Evolutionary conservation across 1,140 invertebrate species (phyloP), one percentile per base, ranked within the genome.

Genomic region (Drosophila prosaltans): DNA sequence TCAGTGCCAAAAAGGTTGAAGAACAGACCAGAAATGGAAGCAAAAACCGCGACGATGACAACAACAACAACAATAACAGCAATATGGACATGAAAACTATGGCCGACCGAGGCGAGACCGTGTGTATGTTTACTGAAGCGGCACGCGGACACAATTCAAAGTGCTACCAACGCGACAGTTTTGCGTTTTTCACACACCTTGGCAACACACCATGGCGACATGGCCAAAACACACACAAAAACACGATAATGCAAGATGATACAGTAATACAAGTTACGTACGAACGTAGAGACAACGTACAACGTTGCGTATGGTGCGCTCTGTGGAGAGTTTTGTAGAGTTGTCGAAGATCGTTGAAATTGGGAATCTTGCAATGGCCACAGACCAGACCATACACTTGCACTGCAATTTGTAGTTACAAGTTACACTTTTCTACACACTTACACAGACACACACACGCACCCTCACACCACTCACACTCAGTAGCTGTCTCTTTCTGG

Each of bases 61-160:
- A 43, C 77, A 63, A 63, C 24, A 32, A 74, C 40, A 30, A 59
- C 60, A 66, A 60, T 16, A 16, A 16, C 16, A 16, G 16, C 16
- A 16, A 61, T 65, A 9, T 30, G 28, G 72, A 55, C 45, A 65
- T 57, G 43, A 54, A 60, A 76, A 70, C 57, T 80, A 73, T 74
- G 73, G 68, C 80, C 74, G 55, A 61, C 66, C 60, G 24, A 36
- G 55, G 57, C 39, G 39, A 76, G 72, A 73, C 77, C 69, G 75
- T 51, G 45, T 51, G 45, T 88, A 84, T 88, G 84, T 75, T 80
- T 72, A 80, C 77, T 89, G 77, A 79, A 89, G 80, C 84, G 78
- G 60, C 45, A 59, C 57, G 78, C 78, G 60, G 36, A 78, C 78
- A 78, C 78, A 65, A 57, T 71, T 79, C 66, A 70, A 86, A 69